Evolutionary conservation across 2,113 vertebrate genomes (phyloP), one percentile per base, ranked within the genome.

Genomic region (Caloenas nicobarica): DNA sequence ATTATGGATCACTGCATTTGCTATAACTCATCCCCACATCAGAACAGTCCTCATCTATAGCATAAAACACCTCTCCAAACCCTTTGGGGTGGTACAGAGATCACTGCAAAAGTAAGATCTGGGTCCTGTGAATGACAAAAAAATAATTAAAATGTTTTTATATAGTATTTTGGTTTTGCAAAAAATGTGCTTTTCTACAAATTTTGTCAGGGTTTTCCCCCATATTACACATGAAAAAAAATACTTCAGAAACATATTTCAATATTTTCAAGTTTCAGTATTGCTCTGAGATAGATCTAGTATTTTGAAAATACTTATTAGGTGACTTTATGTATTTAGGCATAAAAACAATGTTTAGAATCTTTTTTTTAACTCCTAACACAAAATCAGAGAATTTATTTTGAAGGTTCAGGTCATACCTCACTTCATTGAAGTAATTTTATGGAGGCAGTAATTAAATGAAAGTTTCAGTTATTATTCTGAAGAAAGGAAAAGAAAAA

Each of bases 241-340:
- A 56, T 34, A 21, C 4, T 53, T 46, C 13, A 51, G 44, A 86
- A 80, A 36, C 1, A 9, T 46, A 38, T 50, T 50, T 77, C 8
- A 44, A 11, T 21, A 5, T 78, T 78, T 74, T 73, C 10, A 11
- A 62, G 15, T 44, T 84, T 78, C 61, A 62, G 11, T 26, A 18
- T 36, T 54, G 4, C 14, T 88, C 72, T 80, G 18, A 42, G 19
- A 25, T 16, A 68, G 9, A 79, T 25, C 4, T 69, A 66, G 14
- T 44, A 80, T 66, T 93, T 91, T 73, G 19, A 65, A 88, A 83
- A 60, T n/a, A 53, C 38, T 71, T 71, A 68, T 61, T 82, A 54
- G 1, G 17, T 42, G 7, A 68, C 68, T 64, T 38, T 51, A 61
- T n/a, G 2, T 51, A 21, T 60, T 72, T 80, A 38, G 13, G 19